Percentiles rank a stretch among this genome's conserved stretches.
Conservation (phyloP, 2,888 invertebrate genomes). For the Agonopterix heracliana region DNA sequence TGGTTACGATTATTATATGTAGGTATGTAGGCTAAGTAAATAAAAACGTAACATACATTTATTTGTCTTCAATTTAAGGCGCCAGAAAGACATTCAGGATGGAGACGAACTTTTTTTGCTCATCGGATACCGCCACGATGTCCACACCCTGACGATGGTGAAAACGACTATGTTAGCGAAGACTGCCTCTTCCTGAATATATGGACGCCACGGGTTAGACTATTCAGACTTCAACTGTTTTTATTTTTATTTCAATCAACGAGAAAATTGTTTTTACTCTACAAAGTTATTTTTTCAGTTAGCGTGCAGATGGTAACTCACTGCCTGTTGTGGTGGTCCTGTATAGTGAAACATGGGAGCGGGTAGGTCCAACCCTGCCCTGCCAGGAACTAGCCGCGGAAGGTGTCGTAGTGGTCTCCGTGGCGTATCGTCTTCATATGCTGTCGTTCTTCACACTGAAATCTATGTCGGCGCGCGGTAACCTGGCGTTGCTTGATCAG, state of each 20-base stretch:
- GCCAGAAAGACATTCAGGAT: slow-evolving; percentile 82
- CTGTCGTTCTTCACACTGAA: slow-evolving; percentile 81
- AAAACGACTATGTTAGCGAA: slow-evolving; percentile 71
- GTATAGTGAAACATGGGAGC: slow-evolving; percentile 78
- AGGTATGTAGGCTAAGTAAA: not conserved
- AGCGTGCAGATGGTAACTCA: slow-evolving; percentile 68
- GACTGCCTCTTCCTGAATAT: slow-evolving; percentile 94
- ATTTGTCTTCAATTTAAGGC: slow-evolving; percentile 59
- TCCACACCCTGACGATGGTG: slow-evolving; percentile 69
- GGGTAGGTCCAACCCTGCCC: slow-evolving; percentile 70
- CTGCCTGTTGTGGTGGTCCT: slow-evolving; percentile 83
- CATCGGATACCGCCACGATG: slow-evolving; percentile 83
- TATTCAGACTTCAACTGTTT: not conserved
- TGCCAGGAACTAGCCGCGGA: slow-evolving; percentile 85
- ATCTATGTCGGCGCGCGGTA: slow-evolving; percentile 80
- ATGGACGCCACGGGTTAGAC: slow-evolving; percentile 86
- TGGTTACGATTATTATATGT: not conserved
- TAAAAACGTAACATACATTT: not conserved
- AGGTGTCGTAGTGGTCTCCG: slow-evolving; percentile 81
- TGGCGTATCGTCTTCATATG: slow-evolving; percentile 82
- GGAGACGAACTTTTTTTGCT: slow-evolving; percentile 82
- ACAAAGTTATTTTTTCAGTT: slow-evolving; percentile 30
- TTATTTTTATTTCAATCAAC: not conserved
- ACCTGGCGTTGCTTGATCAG: slow-evolving; percentile 91
- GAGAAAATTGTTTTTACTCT: not conserved